Base-by-base conservation (phyloP, 2,888 invertebrate species). In the Macrophya alboannulata region DNA sequence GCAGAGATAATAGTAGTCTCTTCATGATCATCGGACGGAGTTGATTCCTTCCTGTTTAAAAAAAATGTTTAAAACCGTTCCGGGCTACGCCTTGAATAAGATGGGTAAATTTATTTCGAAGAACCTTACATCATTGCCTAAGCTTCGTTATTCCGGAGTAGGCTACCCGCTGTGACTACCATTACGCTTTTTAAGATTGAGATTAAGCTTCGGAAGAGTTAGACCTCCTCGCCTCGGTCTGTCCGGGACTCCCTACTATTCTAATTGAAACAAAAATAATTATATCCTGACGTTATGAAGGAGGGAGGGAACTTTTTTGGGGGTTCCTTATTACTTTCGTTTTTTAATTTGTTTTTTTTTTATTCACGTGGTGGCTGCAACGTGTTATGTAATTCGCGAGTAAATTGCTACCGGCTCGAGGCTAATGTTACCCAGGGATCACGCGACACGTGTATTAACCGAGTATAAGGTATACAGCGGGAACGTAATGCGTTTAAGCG, bases 391-490 rank as follows among this genome's bases (percentile, higher is more conserved):
- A 74, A 74, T 74, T 45, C 45, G 74, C 45, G 43, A 21, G 15
- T n/a, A 43, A 72, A 72, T 37, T 43, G n/a, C n/a, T n/a, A 43
- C 40, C n/a, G n/a, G 10, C 9, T 25, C n/a, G 31, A 17, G 45
- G 74, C 43, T 45, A 74, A 45, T 74, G 74, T 21, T 45, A 3
- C 12, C 45, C 45, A 21, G 17, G 45, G 10, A 74, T 74, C 74
- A 74, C 74, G 74, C 74, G 45, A 74, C 74, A 74, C 25, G 74
- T 45, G 74, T 74, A 74, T 74, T 74, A 74, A 74, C 45, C 4
- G 9, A 74, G 45, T 45, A 4, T 45, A 10, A 21, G 21, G 25
- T 25, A 25, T 10, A 43, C 43, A 74, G n/a, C 10, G 15, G 25
- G 55, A 51, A 9, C 68, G 68, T 77, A 77, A 77, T 55, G 77